Evolutionary conservation across 1,140 invertebrate species (phyloP).

Genomic region (Sycophila sp.): DNA sequence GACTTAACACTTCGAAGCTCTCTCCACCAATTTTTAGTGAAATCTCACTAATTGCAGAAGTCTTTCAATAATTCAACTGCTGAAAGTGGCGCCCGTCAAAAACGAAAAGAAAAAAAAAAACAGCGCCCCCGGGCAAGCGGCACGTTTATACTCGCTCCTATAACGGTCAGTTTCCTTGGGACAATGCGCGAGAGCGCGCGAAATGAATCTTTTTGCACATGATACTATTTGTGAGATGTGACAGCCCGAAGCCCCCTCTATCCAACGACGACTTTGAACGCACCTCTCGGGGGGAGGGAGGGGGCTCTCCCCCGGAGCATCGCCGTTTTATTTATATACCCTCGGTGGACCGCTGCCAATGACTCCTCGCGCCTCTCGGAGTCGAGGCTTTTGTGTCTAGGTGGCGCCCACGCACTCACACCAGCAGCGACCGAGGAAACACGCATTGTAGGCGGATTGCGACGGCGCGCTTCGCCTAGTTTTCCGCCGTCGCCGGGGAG

Average conservation of each 20-base stretch:
- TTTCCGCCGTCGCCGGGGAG: too few relatives aligned
- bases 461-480: too few relatives aligned
- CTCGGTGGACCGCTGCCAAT: conserved; percentile 15
- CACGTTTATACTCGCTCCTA: background rate
- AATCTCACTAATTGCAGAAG: too few relatives aligned
- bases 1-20: too few relatives aligned
- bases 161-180: background rate
- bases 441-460: too few relatives aligned
- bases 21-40: too few relatives aligned
- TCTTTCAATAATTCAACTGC: too few relatives aligned
- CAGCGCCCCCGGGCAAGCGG: too few relatives aligned
- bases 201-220: conserved; percentile 15
- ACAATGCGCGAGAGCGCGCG: background rate
- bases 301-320: too few relatives aligned
- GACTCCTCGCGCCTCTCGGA: background rate
- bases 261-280: background rate
- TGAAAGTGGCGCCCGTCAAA: background rate
- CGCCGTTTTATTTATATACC: conserved; percentile 23
- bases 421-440: too few relatives aligned
- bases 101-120: background rate
- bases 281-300: background rate
- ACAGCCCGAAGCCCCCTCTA: too few relatives aligned
- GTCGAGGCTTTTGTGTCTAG: background rate
- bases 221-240: background rate
- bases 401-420: too few relatives aligned